Evolutionary conservation across 2,888 invertebrate genomes (phyloP).

Genomic region (Macaria liturata): DNA sequence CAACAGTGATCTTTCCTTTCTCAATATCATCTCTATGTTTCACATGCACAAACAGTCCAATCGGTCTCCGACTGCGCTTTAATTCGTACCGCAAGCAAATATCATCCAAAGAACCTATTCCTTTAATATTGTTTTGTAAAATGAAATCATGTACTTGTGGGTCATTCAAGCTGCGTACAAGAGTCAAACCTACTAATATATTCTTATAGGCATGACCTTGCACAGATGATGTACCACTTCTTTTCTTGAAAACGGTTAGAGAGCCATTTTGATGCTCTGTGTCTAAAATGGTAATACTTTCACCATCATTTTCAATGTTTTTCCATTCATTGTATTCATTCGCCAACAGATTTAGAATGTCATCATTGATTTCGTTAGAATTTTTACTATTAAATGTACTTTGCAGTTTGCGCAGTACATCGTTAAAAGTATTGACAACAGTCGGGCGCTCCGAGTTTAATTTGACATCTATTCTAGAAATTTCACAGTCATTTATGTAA

Average conservation of each 20-base stretch:
- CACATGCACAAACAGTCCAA: slow-evolving; percentile 45
- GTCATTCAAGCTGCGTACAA: slow-evolving; percentile 41
- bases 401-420: not conserved
- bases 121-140: slow-evolving; percentile 45
- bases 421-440: not conserved
- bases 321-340: not conserved
- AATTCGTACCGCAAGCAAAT: slow-evolving; percentile 44
- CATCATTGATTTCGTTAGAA: not conserved
- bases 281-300: not conserved
- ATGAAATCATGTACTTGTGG: slow-evolving; percentile 38
- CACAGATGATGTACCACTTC: slow-evolving; percentile 30
- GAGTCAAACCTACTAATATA: slow-evolving; percentile 42
- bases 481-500: not conserved
- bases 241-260: slow-evolving; percentile 21
- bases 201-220: slow-evolving; percentile 38
- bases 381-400: not conserved
- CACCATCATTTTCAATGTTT: not conserved
- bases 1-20: slow-evolving; percentile 39
- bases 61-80: slow-evolving; percentile 25
- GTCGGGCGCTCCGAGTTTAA: not conserved
- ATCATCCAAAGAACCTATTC: slow-evolving; percentile 49
- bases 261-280: not conserved
- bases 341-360: slow-evolving; percentile 15
- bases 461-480: not conserved
- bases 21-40: slow-evolving; percentile 46